These are phyloP conservation scores for Pseudochirops cupreus DNA, from an alignment of 2,797 vertebrate species.

Conservation along the genomic window DNA sequence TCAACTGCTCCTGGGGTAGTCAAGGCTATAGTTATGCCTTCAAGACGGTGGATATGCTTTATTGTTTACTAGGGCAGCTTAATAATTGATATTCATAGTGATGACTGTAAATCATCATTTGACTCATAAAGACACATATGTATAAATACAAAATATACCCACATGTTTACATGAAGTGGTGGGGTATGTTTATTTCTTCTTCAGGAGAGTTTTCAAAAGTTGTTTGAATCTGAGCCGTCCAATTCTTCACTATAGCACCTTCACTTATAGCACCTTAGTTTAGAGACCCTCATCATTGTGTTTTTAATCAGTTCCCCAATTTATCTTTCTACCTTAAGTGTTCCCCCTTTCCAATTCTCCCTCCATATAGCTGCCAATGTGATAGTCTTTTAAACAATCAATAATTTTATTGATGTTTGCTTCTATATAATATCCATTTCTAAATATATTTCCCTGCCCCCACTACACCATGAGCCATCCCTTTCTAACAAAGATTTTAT, in stretches of 20 bases:
- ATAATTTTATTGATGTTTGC: background rate
- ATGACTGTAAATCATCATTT: background rate
- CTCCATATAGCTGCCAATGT: background rate
- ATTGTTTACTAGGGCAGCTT: background rate
- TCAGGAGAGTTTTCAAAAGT: background rate
- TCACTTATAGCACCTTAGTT: background rate
- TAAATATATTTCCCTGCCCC: background rate
- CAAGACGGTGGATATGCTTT: background rate
- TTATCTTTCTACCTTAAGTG: background rate
- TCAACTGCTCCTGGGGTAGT: background rate
- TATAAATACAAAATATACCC: background rate
- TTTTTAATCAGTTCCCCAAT: background rate
- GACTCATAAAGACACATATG: background rate
- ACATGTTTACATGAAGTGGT: background rate
- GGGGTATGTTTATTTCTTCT: background rate
- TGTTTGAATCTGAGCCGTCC: background rate
- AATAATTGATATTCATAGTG: background rate
- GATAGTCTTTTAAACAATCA: background rate
- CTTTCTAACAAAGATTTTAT: background rate
- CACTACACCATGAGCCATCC: background rate
- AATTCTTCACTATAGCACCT: background rate
- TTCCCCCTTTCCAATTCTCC: background rate
- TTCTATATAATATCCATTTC: background rate
- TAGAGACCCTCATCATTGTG: background rate
- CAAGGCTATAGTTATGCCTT: no score